A percentile compares a stretch with the other conserved stretches of the same genome.
Evolutionary conservation across 2,113 vertebrate genomes (phyloP).

Genomic region (Scomber colias): DNA sequence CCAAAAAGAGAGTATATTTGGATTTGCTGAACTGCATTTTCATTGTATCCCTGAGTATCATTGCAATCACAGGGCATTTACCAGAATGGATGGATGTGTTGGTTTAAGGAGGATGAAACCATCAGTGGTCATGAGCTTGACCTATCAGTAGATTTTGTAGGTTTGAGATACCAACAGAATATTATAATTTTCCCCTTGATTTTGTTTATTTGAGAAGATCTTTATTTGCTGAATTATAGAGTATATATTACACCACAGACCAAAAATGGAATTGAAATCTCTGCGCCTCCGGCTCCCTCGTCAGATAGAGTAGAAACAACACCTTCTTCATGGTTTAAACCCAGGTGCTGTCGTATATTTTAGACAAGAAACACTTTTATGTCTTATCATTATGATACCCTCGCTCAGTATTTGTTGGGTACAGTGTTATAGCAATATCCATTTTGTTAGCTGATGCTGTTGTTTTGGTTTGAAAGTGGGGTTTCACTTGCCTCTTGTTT

Average conservation of each 20-base stretch:
- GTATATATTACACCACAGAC: constrained; percentile 74
- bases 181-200: constrained; percentile 63
- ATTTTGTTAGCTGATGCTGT: constrained; percentile 79
- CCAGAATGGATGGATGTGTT: constrained; percentile 54
- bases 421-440: constrained; percentile 82
- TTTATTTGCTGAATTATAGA: constrained; percentile 71
- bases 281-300: constrained; percentile 68
- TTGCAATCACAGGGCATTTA: constrained; percentile 76
- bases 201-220: constrained; percentile 66
- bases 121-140: constrained; percentile 38
- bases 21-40: constrained; percentile 67
- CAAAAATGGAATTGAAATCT: constrained; percentile 72
- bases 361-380: constrained; percentile 77
- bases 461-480: constrained; percentile 82
- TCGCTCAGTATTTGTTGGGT: constrained; percentile 81
- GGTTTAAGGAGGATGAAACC: constrained; percentile 40
- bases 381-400: constrained; percentile 81
- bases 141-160: constrained; percentile 40
- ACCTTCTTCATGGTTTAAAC: constrained; percentile 68
- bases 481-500: constrained; percentile 78
- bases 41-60: constrained; percentile 61
- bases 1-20: constrained; percentile 81
- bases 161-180: constrained; percentile 54
- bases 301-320: constrained; percentile 61
- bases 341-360: constrained; percentile 72